Base-by-base conservation (phyloP, 92 coral and sea anemone species). In the Zoanthus sansibaricus region DNA sequence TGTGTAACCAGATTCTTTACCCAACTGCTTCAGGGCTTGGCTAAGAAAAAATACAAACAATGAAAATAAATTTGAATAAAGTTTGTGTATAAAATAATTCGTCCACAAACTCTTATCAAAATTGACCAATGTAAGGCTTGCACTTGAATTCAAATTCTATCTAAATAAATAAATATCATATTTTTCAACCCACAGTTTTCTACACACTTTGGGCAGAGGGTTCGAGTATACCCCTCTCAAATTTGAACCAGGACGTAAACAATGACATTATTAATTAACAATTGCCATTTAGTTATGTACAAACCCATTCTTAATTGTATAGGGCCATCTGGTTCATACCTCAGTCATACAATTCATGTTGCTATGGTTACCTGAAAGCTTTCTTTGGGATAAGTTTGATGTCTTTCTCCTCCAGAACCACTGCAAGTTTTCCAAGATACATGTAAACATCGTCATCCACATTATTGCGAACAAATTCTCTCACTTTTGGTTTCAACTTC, bases 371-470 rank as follows among this genome's bases (percentile, higher is more conserved):
- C 99, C 90, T 95, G 93, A 97, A 95, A 37, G 98, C 92, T 15
- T 88, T 92, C 82, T 88, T 87, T 25, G 92, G 87, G 75, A 97
- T 94, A 51, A 75, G 90, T 31, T 85, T 54, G 83, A 95, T 95
- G 74, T 97, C 97, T n/a, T 93, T 94, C 52, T 93, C 94, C 37
- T 88, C 92, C 51, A 95, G 82, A 17, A 91, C 79, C 7, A 91
- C 82, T 3, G 95, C 95, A 67, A 97, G 91, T 71, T 97, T 90
- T 7, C 99, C 99, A 76, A 97, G 88, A 75, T 94, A 92, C 98
- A 95, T 95, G 89, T 92, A 97, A 15, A 83, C 86, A n/a, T 91
- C 92, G 18, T 93, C 98, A 44, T 89, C 88, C 6, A 62, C 69
- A 25, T 95, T 90, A 64, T 75, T 82, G 25, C 83, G 79, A 59